Base-by-base conservation (phyloP, 2,797 vertebrate genomes). In the Amblyopsis hoosieri region DNA sequence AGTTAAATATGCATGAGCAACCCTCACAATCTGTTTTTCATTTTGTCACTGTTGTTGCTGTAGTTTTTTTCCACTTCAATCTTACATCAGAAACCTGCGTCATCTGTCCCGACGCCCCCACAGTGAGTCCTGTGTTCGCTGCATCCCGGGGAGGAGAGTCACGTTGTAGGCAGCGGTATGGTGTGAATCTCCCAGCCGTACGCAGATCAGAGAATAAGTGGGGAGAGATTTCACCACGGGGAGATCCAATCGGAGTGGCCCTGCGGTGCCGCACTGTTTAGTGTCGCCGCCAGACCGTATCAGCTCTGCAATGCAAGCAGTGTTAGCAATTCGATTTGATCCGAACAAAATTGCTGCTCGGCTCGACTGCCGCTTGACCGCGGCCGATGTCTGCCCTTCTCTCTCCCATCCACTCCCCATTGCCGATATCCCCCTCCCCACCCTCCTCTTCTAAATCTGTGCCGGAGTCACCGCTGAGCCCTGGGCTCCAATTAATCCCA, bases 401-500 rank as follows among this genome's bases (percentile, higher is more conserved):
- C 49, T 31, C 46, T 47, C 14, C 48, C 49, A 42, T 45, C 37
- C 45, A 6, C 10, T 14, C 15, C 60, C 12, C 12, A 3, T 19
- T 9, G 15, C 14, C 8, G 3, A 19, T 10, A 13, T 10, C 17
- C n/a, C 47, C 45, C 12, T 10, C 37, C 17, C 17, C 60, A 42
- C 49, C 10, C 64, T 50, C 65, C 56, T 65, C 1, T 64, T 72
- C 57, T 66, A 59, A 80, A 71, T 82, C 71, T 76, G 68, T 55
- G 72, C 70, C 76, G 81, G 82, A 83, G 87, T 78, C 64, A 78
- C 81, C 52, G 48, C 71, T 79, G 76, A 88, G 89, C 91, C 84
- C 79, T 81, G 83, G 87, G 90, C 92, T 88, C 86, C 90, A 91
- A 91, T 91, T 91, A 92, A 90, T 89, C 86, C 87, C 85, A 83